A percentile compares a stretch with the other conserved stretches of the same genome.
These are phyloP conservation scores for Peribatodes rhomboidaria DNA, from an alignment of 2,888 invertebrate species.

Conservation along the genomic window DNA sequence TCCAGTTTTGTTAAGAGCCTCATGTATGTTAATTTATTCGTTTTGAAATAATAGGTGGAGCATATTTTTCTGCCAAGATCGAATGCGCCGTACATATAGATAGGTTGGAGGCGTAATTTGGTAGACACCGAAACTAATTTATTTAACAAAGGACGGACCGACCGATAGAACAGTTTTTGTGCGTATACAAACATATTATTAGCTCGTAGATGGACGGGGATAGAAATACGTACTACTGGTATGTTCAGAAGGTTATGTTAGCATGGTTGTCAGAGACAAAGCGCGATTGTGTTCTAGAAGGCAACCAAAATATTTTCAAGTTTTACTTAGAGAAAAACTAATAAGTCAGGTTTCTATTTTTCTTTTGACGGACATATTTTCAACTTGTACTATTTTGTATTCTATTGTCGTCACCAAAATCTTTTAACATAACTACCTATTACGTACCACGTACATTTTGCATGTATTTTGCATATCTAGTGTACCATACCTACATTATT, in stretches of 20 bases:
- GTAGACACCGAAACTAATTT: constrained; percentile 88
- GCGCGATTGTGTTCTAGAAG: constrained; percentile 4
- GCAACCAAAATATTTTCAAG: constrained; percentile 32
- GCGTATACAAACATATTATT: constrained; percentile 80
- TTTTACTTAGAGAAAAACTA: constrained; percentile 14
- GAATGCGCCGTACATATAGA: constrained; percentile 79
- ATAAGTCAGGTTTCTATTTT: constrained; percentile 22
- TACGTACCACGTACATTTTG: constrained; percentile 4
- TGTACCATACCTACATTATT: not conserved
- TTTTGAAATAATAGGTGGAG: constrained; percentile 79
- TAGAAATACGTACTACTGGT: constrained; percentile 23
- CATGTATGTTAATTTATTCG: constrained; percentile 83
- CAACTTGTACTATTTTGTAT: constrained; percentile 5
- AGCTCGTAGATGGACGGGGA: constrained; percentile 38
- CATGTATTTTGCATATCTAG: not conserved
- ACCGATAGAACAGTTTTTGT: constrained; percentile 84
- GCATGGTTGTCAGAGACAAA: constrained; percentile 31
- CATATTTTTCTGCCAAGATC: constrained; percentile 81
- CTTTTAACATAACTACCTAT: not conserved
- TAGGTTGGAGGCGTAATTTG: constrained; percentile 86
- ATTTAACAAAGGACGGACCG: constrained; percentile 86
- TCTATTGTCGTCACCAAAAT: constrained; percentile 19
- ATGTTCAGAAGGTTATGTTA: constrained; percentile 29
- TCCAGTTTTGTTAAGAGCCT: constrained; percentile 75
- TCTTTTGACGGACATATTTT: constrained; percentile 18